Conservation (phyloP, 2,113 vertebrate species). For the Morphnarchus princeps region DNA sequence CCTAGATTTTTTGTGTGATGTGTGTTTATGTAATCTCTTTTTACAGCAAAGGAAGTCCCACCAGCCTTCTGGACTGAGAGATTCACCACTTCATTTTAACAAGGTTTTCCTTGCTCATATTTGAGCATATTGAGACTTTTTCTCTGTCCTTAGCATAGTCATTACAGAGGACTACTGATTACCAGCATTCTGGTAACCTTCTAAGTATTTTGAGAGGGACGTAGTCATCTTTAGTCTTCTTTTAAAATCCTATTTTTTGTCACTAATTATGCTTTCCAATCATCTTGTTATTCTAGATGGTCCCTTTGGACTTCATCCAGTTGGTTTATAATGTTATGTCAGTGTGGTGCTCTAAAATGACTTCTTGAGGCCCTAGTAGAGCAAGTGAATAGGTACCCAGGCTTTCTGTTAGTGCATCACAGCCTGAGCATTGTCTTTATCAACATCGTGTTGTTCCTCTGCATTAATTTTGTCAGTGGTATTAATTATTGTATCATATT, state of each 20-base stretch:
- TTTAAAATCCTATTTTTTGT: not conserved
- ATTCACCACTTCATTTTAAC: not conserved
- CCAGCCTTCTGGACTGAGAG: not conserved
- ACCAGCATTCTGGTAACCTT: not conserved
- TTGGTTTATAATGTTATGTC: not conserved
- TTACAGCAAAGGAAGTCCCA: not conserved
- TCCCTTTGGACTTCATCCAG: not conserved
- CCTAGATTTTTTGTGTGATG: not conserved
- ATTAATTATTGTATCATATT: not conserved
- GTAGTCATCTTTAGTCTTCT: not conserved
- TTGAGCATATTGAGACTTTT: not conserved
- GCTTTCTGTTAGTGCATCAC: not conserved
- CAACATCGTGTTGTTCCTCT: not conserved
- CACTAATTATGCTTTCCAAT: not conserved
- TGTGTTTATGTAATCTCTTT: not conserved
- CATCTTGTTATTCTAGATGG: not conserved
- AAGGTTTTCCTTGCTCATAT: not conserved
- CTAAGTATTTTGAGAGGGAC: not conserved
- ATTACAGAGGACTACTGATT: not conserved
- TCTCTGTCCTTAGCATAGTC: not conserved
- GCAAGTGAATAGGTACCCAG: not conserved
- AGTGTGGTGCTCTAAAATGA: not conserved
- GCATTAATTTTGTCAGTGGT: not conserved
- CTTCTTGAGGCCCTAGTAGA: not conserved
- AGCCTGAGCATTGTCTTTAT: not conserved